Conservation (phyloP, 2,888 invertebrate genomes). For the Diplazon laetatorius region DNA sequence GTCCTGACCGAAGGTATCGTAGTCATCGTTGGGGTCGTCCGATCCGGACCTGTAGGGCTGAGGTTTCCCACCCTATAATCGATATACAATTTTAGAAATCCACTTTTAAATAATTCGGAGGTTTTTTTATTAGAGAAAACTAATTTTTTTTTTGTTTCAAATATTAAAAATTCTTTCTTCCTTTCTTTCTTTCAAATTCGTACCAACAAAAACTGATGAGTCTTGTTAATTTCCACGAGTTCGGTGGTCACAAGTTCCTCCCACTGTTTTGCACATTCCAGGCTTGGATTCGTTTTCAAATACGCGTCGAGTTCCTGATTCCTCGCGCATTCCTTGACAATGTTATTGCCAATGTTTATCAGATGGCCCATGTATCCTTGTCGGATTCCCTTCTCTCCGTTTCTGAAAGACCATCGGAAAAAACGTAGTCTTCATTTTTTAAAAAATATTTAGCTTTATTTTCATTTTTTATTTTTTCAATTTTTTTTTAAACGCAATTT, state of each 20-base stretch:
- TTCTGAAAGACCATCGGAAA: slow-evolving; percentile 76
- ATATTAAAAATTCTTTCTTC: too few relatives aligned
- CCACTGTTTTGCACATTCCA: slow-evolving; percentile 79
- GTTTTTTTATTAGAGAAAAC: too few relatives aligned
- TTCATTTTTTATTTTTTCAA: too few relatives aligned
- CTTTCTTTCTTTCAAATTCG: too few relatives aligned
- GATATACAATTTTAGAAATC: neutral
- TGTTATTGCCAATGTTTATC: slow-evolving; percentile 85
- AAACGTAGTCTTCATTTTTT: neutral
- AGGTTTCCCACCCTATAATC: slow-evolving; percentile 69
- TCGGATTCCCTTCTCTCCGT: slow-evolving; percentile 84
- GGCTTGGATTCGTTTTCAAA: slow-evolving; percentile 83
- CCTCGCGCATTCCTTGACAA: slow-evolving; percentile 84
- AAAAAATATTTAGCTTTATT: too few relatives aligned
- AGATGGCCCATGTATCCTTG: slow-evolving; percentile 88
- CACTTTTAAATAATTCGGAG: neutral
- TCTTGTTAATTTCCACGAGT: slow-evolving; percentile 77
- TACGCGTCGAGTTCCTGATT: slow-evolving; percentile 84
- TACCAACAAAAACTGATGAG: slow-evolving; percentile 78
- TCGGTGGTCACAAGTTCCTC: slow-evolving; percentile 74
- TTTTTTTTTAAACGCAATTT: too few relatives aligned
- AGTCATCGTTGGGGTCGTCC: slow-evolving; percentile 73
- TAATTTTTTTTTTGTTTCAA: too few relatives aligned
- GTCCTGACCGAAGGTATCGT: slow-evolving; percentile 71
- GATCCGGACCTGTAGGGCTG: slow-evolving; percentile 70